phyloP scores from a whole-genome alignment of 1,140 invertebrate genomes.

The Sinella curviseta region DNA sequence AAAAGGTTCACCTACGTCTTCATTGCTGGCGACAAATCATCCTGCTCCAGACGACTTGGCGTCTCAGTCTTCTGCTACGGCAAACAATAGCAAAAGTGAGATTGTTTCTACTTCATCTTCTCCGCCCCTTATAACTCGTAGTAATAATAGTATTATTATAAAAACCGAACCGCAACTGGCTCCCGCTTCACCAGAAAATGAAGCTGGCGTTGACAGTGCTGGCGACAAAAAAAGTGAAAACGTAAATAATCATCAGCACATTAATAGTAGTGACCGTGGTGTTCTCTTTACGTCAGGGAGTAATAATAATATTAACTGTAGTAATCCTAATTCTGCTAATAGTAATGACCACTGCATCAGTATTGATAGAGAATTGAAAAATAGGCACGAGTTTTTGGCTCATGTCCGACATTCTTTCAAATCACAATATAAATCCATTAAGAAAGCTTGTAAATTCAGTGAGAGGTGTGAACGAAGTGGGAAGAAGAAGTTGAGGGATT shows the following conservation, averaged over 20 bases:
- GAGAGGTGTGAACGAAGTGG: slow-evolving; percentile 35
- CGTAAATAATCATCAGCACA: not conserved
- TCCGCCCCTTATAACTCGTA: not conserved
- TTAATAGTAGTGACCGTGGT: too few species aligned
- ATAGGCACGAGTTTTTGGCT: slow-evolving; percentile 39
- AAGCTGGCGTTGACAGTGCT: not conserved
- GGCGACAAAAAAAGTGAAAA: not conserved
- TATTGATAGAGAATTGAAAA: slow-evolving; percentile 17
- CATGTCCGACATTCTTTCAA: slow-evolving; percentile 39
- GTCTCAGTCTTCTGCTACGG: not conserved
- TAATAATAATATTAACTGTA: not conserved
- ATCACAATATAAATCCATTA: slow-evolving; percentile 41
- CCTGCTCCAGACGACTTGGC: too few species aligned
- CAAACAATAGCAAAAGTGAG: not conserved
- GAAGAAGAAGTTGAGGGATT: slow-evolving; percentile 36
- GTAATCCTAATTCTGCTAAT: too few species aligned
- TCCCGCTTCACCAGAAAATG: not conserved
- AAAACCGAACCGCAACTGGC: not conserved
- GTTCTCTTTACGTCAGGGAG: not conserved
- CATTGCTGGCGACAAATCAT: too few species aligned
- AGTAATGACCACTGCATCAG: not conserved
- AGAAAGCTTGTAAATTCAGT: slow-evolving; percentile 33
- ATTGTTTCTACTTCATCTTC: not conserved
- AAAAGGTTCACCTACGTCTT: too few species aligned
- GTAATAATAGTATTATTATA: not conserved